phyloP scores from a whole-genome alignment of 2,113 vertebrate species.

The Eretmodus cyanostictus region DNA sequence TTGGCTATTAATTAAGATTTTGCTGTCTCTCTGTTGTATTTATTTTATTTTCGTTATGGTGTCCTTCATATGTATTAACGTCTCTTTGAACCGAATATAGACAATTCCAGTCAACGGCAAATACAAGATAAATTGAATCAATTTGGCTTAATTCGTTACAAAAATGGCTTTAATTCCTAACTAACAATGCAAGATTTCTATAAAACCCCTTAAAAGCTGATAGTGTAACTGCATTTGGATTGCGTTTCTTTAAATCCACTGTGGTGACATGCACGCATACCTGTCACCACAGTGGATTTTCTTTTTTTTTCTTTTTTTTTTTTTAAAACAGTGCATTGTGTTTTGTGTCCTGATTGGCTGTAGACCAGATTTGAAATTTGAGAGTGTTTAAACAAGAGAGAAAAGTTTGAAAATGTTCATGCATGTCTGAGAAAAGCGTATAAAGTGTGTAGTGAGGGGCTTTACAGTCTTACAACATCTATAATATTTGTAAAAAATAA shows the following conservation, averaged over 20 bases:
- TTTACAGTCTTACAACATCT: neutral
- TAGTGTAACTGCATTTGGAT: neutral
- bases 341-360: neutral
- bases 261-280: accelerated
- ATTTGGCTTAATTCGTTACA: too few relatives aligned
- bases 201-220: neutral
- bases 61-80: too few relatives aligned
- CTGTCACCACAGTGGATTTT: too few relatives aligned
- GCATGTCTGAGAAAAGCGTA: neutral
- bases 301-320: neutral
- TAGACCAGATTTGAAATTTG: too few relatives aligned
- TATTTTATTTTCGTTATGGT: too few relatives aligned
- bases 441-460: neutral
- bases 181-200: neutral
- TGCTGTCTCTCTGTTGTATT: too few relatives aligned
- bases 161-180: neutral
- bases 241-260: neutral
- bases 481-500: neutral
- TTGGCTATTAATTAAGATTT: too few relatives aligned
- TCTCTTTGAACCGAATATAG: too few relatives aligned
- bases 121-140: too few relatives aligned
- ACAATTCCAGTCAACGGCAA: too few relatives aligned
- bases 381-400: too few relatives aligned
- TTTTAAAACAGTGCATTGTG: accelerated
- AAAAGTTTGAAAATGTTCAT: too few relatives aligned